A percentile compares a stretch with the other conserved stretches of the same genome.
These are phyloP conservation scores for Xestia ashworthii DNA, from an alignment of 2,888 invertebrate species.

Conservation along the genomic window DNA sequence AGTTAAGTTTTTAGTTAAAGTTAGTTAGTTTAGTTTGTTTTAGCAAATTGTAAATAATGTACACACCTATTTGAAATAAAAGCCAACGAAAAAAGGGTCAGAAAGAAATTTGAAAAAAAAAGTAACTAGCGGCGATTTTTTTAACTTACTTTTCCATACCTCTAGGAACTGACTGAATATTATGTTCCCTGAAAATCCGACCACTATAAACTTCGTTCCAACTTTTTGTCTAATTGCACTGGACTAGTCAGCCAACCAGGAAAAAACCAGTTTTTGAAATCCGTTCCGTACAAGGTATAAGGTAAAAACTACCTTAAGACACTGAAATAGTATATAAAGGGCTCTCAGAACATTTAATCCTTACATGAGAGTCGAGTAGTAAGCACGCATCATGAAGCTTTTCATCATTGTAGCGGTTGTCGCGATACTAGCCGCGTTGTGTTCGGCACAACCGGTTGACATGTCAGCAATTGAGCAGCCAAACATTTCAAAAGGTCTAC, in stretches of 20 bases:
- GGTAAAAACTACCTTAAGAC: not conserved
- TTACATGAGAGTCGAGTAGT: not conserved
- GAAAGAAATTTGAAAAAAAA: no score
- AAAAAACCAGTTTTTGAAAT: not conserved
- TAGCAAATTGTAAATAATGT: no score
- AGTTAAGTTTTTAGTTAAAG: no score
- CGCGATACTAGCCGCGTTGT: not conserved
- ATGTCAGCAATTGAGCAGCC: not conserved
- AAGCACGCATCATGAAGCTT: slow-evolving; percentile 13
- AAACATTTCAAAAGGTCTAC: not conserved
- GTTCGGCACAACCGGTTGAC: slow-evolving; percentile 18
- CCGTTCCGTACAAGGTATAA: not conserved
- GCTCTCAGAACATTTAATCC: not conserved
- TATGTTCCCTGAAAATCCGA: not conserved
- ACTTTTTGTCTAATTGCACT: not conserved
- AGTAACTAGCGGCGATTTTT: not conserved
- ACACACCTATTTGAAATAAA: no score
- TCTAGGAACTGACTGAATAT: not conserved
- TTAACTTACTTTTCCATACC: not conserved
- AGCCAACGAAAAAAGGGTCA: no score
- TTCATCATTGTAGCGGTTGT: not conserved
- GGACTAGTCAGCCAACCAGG: not conserved
- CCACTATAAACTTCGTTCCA: not conserved
- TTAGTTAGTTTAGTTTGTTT: no score
- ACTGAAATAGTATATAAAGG: not conserved